phyloP scores from a whole-genome alignment of 2,113 vertebrate genomes.

The Haemorhous mexicanus region DNA sequence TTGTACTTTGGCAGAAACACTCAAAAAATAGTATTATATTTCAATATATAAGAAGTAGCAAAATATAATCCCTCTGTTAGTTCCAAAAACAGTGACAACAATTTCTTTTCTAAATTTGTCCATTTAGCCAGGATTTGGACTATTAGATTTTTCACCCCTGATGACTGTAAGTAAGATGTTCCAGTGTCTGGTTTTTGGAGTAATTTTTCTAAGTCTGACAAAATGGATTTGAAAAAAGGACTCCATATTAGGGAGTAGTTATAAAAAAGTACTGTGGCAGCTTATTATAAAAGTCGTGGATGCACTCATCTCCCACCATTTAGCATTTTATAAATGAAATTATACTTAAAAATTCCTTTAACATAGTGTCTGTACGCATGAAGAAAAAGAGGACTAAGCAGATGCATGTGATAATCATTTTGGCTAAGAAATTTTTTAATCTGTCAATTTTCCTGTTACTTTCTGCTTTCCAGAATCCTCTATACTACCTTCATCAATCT shows the following conservation, averaged over 20 bases:
- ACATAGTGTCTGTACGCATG: not conserved
- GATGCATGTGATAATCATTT: not conserved
- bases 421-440: not conserved
- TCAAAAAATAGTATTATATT: not conserved
- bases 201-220: not conserved
- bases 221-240: not conserved
- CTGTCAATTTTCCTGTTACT: not conserved
- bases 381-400: not conserved
- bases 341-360: not conserved
- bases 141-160: not conserved
- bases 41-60: not conserved
- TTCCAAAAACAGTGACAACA: not conserved
- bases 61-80: not conserved
- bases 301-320: not conserved
- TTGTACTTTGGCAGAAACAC: rapidly evolving
- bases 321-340: not conserved
- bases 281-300: not conserved
- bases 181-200: not conserved
- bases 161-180: not conserved
- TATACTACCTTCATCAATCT: not conserved
- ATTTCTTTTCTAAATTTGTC: not conserved
- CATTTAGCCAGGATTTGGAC: not conserved
- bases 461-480: not conserved
- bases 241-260: not conserved
- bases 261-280: not conserved